Conservation (phyloP, 2,888 invertebrate species). For the Phalera bucephala region DNA sequence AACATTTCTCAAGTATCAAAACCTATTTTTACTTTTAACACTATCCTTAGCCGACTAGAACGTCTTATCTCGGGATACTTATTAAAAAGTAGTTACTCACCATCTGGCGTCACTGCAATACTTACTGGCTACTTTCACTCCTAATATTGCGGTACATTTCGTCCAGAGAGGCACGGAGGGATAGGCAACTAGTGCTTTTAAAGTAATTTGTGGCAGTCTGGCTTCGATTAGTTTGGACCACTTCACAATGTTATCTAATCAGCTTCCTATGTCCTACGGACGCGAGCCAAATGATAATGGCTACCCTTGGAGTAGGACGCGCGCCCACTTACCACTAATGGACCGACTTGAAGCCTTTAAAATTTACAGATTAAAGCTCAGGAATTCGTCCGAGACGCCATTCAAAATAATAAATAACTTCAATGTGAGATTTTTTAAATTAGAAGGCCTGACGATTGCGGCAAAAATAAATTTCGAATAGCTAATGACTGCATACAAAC, state of each 20-base stretch:
- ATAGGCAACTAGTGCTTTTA: conserved; percentile 44
- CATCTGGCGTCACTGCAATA: conserved; percentile 43
- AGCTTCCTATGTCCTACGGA: conserved; percentile 42
- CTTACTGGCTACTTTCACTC: conserved; percentile 65
- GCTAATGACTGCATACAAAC: conserved; percentile 56
- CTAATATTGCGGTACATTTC: conserved; percentile 44
- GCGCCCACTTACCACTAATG: conserved; percentile 37
- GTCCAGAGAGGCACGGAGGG: conserved; percentile 33
- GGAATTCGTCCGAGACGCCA: conserved; percentile 36
- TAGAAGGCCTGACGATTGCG: conserved; percentile 53
- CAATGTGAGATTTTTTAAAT: conserved; percentile 44
- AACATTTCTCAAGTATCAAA: conserved; percentile 9
- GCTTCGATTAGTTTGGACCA: conserved; percentile 24
- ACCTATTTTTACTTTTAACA: conserved; percentile 13
- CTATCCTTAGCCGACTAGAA: conserved; percentile 33
- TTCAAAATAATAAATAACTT: conserved; percentile 40
- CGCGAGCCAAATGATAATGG: conserved; percentile 36
- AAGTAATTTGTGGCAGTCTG: conserved; percentile 57
- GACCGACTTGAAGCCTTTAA: conserved; percentile 56
- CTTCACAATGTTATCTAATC: conserved; percentile 44
- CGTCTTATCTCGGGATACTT: conserved; percentile 20
- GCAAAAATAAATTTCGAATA: conserved; percentile 61
- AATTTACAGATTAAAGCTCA: conserved; percentile 55
- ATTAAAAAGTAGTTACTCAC: conserved; percentile 42
- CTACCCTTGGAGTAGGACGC: conserved; percentile 14